Evolutionary conservation across 2,797 vertebrate species (phyloP).

Genomic region (Melanotaenia parkinsoni): DNA sequence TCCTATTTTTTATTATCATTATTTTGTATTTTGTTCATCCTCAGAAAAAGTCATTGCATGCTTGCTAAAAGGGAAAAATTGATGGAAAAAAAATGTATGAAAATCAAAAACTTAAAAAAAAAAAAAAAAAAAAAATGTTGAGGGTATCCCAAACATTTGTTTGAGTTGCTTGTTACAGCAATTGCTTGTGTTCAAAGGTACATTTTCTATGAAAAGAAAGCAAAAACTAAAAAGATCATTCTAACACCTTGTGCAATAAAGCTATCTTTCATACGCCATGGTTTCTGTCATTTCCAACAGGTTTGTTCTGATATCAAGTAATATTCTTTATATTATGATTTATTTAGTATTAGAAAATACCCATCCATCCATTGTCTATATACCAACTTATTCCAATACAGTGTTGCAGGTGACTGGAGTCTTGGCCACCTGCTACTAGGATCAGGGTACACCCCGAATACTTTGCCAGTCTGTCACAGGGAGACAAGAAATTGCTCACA

Average conservation of each 20-base stretch:
- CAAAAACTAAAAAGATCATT: slow-evolving; percentile 92
- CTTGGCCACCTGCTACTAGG: too few species aligned
- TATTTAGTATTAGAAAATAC: not conserved
- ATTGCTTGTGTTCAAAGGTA: slow-evolving; percentile 98
- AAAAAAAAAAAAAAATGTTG: slow-evolving; percentile 68
- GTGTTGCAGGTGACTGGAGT: too few species aligned
- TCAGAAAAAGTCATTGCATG: slow-evolving; percentile 93
- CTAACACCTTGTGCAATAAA: slow-evolving; percentile 99
- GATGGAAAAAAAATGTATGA: slow-evolving; percentile 80
- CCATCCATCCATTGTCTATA: too few species aligned
- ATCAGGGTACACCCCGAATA: too few species aligned
- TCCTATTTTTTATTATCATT: slow-evolving; percentile 85
- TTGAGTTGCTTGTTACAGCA: slow-evolving; percentile 96
- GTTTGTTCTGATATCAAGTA: slow-evolving; percentile 25
- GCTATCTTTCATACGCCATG: slow-evolving; percentile 92
- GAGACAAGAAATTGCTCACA: too few species aligned
- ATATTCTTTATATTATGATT: not conserved
- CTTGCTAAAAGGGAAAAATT: slow-evolving; percentile 89
- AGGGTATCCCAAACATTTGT: slow-evolving; percentile 86
- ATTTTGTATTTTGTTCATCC: slow-evolving; percentile 86
- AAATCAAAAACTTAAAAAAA: slow-evolving; percentile 72
- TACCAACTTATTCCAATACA: too few species aligned
- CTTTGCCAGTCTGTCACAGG: too few species aligned
- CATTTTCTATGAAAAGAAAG: slow-evolving; percentile 92
- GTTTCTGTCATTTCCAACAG: slow-evolving; percentile 75